Conservation (phyloP, 2,113 vertebrate genomes). For the Todiramphus saurophagus region DNA sequence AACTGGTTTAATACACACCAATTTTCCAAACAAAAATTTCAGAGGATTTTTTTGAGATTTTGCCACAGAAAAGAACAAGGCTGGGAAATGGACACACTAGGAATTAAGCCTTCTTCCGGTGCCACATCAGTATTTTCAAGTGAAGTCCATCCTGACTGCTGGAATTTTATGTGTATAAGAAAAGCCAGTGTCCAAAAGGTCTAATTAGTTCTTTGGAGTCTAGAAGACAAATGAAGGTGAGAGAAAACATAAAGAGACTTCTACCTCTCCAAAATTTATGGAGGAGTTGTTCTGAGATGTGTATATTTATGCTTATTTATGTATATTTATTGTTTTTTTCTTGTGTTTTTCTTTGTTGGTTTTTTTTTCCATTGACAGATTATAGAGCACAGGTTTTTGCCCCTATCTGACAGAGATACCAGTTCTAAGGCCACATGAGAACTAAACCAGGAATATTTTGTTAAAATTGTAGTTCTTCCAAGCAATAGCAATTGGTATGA, state of each 20-base stretch:
- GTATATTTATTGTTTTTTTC: background rate
- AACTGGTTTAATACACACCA: background rate
- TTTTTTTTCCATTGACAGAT: background rate
- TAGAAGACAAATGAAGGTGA: background rate
- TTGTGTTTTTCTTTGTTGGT: background rate
- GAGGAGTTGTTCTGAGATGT: background rate
- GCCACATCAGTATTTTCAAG: background rate
- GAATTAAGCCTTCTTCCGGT: background rate
- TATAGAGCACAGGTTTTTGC: background rate
- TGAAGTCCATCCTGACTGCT: background rate
- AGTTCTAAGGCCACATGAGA: background rate
- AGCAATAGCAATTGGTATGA: background rate
- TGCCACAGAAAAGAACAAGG: background rate
- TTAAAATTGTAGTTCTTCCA: background rate
- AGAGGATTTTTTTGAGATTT: background rate
- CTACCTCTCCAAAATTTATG: background rate
- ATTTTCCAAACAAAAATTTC: background rate
- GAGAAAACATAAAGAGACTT: background rate
- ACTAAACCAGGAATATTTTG: background rate
- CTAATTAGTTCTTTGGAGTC: background rate
- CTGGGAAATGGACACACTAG: background rate
- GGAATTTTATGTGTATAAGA: background rate
- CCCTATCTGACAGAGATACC: background rate
- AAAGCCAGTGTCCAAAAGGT: background rate
- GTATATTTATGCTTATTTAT: background rate